Percentiles rank a stretch among this genome's conserved stretches.
These are phyloP conservation scores for Oncorhynchus clarkii DNA, from an alignment of 2,113 vertebrate species.

Conservation along the genomic window DNA sequence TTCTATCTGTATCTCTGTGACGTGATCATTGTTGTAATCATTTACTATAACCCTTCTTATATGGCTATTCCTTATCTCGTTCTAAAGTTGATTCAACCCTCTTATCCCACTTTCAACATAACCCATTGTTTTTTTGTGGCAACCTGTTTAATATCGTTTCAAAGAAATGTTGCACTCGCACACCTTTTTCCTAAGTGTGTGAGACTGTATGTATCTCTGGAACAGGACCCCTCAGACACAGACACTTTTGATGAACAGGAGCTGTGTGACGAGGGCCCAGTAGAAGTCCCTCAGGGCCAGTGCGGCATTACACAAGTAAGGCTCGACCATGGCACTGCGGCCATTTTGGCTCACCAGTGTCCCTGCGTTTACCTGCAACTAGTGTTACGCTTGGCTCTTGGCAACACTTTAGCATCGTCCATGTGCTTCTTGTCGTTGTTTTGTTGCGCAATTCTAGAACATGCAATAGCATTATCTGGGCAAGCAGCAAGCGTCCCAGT, in stretches of 20 bases:
- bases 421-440: conserved; percentile 8
- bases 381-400: neutral
- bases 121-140: neutral
- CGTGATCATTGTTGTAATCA: neutral
- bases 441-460: neutral
- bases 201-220: conserved; percentile 50
- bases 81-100: neutral
- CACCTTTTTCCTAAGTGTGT: neutral
- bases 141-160: neutral
- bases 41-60: neutral
- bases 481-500: neutral
- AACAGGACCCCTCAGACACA: conserved; percentile 64
- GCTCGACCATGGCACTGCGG: neutral
- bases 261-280: conserved; percentile 49
- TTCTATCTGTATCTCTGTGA: neutral
- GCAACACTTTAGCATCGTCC: conserved; percentile 8
- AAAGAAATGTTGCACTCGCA: neutral
- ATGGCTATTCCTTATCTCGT: neutral
- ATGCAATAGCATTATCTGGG: neutral
- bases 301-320: conserved; percentile 61
- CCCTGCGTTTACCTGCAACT: neutral
- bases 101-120: neutral
- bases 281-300: conserved; percentile 37
- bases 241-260: conserved; percentile 59
- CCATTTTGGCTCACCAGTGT: neutral